These are phyloP conservation scores for Ptychodera flava DNA, from an alignment of 35 echinoderm and acorn worm genomes.

Conservation along the genomic window DNA sequence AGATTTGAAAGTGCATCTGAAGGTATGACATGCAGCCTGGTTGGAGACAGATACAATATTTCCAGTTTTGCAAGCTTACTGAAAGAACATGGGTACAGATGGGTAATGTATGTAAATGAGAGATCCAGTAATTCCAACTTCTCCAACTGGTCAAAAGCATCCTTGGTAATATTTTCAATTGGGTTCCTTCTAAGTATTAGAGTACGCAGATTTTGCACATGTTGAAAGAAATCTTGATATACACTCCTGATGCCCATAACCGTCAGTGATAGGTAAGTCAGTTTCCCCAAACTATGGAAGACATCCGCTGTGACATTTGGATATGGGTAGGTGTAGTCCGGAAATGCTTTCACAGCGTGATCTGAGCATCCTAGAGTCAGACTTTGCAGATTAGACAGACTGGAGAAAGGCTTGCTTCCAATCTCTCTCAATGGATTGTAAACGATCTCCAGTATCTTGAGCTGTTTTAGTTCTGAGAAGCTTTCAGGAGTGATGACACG, in stretches of 20 bases:
- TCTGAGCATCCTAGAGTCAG: too few species aligned
- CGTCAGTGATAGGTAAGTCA: background rate
- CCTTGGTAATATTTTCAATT: background rate
- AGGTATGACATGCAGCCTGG: background rate
- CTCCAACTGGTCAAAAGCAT: background rate
- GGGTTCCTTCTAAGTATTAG: background rate
- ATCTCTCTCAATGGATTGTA: background rate
- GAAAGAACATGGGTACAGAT: background rate
- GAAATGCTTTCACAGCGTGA: too few species aligned
- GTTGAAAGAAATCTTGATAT: background rate
- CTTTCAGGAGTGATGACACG: background rate
- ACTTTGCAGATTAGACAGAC: background rate
- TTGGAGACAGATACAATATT: background rate
- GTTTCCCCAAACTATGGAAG: background rate
- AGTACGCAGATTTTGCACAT: background rate
- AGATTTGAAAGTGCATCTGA: background rate
- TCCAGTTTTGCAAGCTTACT: background rate
- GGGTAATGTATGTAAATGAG: background rate
- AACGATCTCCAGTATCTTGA: background rate
- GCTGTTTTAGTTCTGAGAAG: background rate
- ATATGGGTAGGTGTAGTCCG: background rate
- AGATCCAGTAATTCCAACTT: background rate
- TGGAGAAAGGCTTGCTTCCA: background rate
- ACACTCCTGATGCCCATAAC: background rate
- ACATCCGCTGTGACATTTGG: background rate